phyloP scores from a whole-genome alignment of 2,888 invertebrate species.

The Prosapia bicincta region DNA sequence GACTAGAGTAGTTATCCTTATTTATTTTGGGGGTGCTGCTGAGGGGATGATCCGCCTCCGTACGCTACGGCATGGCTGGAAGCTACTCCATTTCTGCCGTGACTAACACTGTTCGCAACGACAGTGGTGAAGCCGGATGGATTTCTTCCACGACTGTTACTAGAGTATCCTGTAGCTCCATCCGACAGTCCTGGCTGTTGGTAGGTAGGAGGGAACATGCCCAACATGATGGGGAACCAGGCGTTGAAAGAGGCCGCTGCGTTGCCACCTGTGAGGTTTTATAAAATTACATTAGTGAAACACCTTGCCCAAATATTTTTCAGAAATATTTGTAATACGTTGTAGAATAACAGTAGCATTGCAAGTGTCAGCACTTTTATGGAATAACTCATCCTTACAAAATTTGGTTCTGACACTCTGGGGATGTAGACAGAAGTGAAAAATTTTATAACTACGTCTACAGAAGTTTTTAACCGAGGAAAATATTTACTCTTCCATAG shows the following conservation, averaged over 20 bases:
- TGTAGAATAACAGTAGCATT: no score
- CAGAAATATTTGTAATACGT: no score
- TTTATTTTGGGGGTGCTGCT: neutral
- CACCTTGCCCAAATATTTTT: no score
- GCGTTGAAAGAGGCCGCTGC: slow-evolving; percentile 41
- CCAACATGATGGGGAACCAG: slow-evolving; percentile 42
- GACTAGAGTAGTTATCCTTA: neutral
- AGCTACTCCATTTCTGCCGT: slow-evolving; percentile 66
- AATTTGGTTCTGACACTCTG: no score
- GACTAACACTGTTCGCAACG: slow-evolving; percentile 70
- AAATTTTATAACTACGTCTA: no score
- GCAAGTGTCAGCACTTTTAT: no score
- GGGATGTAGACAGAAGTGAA: no score
- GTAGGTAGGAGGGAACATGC: slow-evolving; percentile 35
- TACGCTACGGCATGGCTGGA: slow-evolving; percentile 70
- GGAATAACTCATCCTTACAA: no score
- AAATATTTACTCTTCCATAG: no score
- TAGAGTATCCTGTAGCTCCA: slow-evolving; percentile 31
- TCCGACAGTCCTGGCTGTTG: slow-evolving; percentile 12
- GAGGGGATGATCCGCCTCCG: slow-evolving; percentile 54
- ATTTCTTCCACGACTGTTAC: neutral
- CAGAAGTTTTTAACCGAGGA: no score
- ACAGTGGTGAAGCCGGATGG: slow-evolving; percentile 48
- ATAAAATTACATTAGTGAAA: no score
- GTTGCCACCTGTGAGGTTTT: slow-evolving; percentile 35